Evolutionary conservation across 2,113 vertebrate genomes (phyloP).

Genomic region (Leptocoma aspasia): DNA sequence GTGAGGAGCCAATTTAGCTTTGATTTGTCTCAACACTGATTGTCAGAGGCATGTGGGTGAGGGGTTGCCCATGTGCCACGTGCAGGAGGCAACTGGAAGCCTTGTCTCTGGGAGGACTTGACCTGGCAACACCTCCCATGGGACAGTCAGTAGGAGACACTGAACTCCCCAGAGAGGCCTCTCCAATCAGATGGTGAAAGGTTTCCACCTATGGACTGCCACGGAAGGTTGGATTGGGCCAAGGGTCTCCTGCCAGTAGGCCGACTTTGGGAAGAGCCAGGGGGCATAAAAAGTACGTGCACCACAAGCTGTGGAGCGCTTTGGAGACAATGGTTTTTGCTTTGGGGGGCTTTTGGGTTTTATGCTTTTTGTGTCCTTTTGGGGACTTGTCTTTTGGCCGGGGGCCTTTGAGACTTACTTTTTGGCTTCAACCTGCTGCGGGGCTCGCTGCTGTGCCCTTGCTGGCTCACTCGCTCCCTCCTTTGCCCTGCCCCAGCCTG

Average conservation of each 20-base stretch:
- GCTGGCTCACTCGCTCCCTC: background rate
- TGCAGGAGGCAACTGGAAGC: background rate
- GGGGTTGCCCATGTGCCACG: rapidly evolving
- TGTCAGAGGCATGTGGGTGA: background rate
- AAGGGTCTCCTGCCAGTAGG: background rate
- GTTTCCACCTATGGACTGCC: background rate
- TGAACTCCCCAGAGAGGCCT: background rate
- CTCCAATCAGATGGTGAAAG: background rate
- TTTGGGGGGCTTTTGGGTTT: background rate
- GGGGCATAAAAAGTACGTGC: background rate
- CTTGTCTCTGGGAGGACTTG: background rate
- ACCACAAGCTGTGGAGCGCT: background rate
- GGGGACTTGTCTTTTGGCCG: rapidly evolving
- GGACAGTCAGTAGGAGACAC: background rate
- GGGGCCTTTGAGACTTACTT: background rate
- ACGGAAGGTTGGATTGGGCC: background rate
- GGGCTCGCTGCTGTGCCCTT: background rate
- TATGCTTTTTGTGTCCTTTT: background rate
- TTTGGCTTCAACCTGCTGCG: background rate
- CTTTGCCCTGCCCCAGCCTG: background rate
- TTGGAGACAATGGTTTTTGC: background rate
- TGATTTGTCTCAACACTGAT: background rate
- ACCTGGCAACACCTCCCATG: background rate
- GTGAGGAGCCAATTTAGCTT: background rate
- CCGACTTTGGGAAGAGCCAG: background rate